Evolutionary conservation across 2,888 invertebrate species (phyloP).

Genomic region (Apamea anceps): DNA sequence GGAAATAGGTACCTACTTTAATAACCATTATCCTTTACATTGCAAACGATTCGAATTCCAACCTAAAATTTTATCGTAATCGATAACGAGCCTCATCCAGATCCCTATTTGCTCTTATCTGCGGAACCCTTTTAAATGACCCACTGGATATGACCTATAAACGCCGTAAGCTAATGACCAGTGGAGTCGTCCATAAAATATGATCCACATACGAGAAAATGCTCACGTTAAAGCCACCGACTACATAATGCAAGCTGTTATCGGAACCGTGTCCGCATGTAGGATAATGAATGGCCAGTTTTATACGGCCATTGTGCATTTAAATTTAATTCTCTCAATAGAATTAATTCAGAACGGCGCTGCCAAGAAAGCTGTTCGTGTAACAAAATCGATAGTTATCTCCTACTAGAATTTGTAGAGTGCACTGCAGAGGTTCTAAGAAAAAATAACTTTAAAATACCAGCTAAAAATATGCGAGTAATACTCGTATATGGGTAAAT

Average conservation of each 20-base stretch:
- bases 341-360: constrained; percentile 43
- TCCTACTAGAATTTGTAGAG: constrained; percentile 20
- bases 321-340: constrained; percentile 67
- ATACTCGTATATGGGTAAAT: constrained; percentile 22
- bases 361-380: constrained; percentile 48
- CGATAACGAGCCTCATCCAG: constrained; percentile 44
- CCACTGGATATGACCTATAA: constrained; percentile 65
- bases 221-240: constrained; percentile 62
- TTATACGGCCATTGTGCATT: constrained; percentile 68
- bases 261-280: constrained; percentile 67
- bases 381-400: constrained; percentile 49
- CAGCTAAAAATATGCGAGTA: constrained; percentile 13
- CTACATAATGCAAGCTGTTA: constrained; percentile 74
- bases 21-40: constrained; percentile 5
- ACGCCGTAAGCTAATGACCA: constrained; percentile 70
- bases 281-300: constrained; percentile 73
- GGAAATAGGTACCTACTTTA: background rate
- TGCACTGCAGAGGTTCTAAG: constrained; percentile 28
- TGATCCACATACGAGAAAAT: constrained; percentile 65
- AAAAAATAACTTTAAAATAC: constrained; percentile 27
- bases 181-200: constrained; percentile 66
- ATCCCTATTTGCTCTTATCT: constrained; percentile 48
- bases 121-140: constrained; percentile 56
- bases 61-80: constrained; percentile 47
- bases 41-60: constrained; percentile 38